Evolutionary conservation across 2,113 vertebrate genomes (phyloP).

Genomic region (Bubalus kerabau): DNA sequence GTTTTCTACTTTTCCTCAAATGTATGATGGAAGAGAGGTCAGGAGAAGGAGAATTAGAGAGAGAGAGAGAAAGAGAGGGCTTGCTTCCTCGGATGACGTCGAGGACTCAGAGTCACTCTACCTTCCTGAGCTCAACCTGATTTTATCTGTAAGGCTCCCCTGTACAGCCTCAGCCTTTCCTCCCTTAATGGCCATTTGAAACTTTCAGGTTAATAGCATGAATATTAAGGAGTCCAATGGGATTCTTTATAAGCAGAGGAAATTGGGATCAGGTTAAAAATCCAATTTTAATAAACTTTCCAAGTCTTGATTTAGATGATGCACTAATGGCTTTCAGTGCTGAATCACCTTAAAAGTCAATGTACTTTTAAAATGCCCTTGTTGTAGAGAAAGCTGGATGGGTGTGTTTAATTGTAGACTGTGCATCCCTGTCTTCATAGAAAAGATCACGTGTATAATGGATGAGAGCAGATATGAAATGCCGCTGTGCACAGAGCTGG

Average conservation of each 20-base stretch:
- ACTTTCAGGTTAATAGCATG: constrained; percentile 62
- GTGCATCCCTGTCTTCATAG: not conserved
- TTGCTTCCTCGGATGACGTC: not conserved
- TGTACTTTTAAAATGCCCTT: constrained; percentile 58
- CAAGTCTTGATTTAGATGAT: constrained; percentile 58
- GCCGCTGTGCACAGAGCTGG: not conserved
- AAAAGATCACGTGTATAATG: not conserved
- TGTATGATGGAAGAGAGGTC: not conserved
- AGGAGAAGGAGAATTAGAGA: no score
- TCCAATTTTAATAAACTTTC: constrained; percentile 75
- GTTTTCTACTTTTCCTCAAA: not conserved
- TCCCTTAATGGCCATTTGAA: constrained; percentile 32
- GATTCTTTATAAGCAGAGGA: constrained; percentile 67
- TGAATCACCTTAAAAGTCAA: constrained; percentile 64
- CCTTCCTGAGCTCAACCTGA: not conserved
- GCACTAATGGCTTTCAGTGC: constrained; percentile 61
- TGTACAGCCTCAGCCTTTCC: not conserved
- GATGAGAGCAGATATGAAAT: not conserved
- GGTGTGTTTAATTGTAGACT: constrained; percentile 7
- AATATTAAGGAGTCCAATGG: constrained; percentile 64
- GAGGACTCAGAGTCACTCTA: not conserved
- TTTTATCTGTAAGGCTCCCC: not conserved
- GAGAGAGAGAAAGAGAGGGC: not conserved
- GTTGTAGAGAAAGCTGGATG: constrained; percentile 29
- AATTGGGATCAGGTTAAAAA: constrained; percentile 72